Evolutionary conservation across 2,888 invertebrate genomes (phyloP).

Genomic region (Drosophila ezoana): DNA sequence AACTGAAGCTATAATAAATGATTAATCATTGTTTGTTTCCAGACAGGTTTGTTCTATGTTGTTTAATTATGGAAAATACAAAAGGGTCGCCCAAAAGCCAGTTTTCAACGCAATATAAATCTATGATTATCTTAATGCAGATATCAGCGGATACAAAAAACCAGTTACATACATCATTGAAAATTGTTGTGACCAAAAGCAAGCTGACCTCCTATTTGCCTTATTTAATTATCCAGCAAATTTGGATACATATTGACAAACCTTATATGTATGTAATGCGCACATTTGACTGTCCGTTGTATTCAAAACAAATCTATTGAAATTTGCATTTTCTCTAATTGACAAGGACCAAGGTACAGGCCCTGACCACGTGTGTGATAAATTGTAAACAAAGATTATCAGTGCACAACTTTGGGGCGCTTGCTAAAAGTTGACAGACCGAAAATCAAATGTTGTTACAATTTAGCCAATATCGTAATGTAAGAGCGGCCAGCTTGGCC

Average conservation of each 20-base stretch:
- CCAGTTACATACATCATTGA: conserved; percentile 9
- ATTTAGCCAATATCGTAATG: conserved; percentile 58
- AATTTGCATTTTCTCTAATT: conserved; percentile 34
- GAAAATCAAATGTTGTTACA: conserved; percentile 59
- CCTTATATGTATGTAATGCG: background rate
- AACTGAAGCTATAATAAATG: conserved; percentile 2
- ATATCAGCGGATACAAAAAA: background rate
- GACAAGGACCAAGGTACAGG: conserved; percentile 13
- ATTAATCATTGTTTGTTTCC: conserved; percentile 1
- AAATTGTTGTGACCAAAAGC: background rate
- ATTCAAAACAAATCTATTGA: conserved; percentile 2
- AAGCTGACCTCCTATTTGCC: background rate
- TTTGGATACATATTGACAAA: background rate
- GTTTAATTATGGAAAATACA: background rate
- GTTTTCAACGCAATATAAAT: conserved; percentile 2
- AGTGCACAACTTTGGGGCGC: conserved; percentile 27
- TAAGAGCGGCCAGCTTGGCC: conserved; percentile 41
- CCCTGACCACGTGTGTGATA: conserved; percentile 3
- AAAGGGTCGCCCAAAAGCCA: background rate
- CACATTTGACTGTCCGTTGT: background rate
- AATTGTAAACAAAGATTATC: conserved; percentile 48
- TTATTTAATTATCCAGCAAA: background rate
- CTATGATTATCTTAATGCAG: background rate
- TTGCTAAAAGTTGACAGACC: conserved; percentile 34
- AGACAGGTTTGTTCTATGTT: conserved; percentile 15